Evolutionary conservation across 2,797 vertebrate species (phyloP), one percentile per base, ranked within the genome.

Genomic region (Gymnoscopelus braueri): DNA sequence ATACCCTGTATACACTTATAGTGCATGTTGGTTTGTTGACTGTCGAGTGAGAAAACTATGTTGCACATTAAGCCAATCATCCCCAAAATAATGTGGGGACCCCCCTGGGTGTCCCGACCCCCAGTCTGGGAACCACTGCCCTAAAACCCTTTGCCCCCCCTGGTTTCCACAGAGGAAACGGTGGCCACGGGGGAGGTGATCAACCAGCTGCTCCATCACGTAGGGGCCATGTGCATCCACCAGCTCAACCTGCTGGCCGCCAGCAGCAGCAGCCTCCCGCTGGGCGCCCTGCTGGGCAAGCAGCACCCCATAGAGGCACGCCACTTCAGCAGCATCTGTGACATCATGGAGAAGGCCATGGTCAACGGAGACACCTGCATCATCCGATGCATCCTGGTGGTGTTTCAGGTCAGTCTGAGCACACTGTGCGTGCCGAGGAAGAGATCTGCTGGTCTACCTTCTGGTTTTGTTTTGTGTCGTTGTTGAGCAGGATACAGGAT

Each of bases 261-360:
- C 75, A 98, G 96, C 90, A 96, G 96, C 87, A 96, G 91, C 76
- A 95, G 85, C 75, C 88, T 97, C 65, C 97, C 97, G 39, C 93
- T 98, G 70, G 96, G 95, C 29, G 94, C 92, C 14, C 94, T 99
- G 24, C 63, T 98, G 87, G 96, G 96, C 71, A 99, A 99, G 86
- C 97, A 98, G 51, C 97, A 99, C 79, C 97, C 96, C 0, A 98
- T 99, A 0, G 98, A 99, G 90, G 95, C 96, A 0, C 95, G 96
- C 78, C 97, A 99, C 84, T 96, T 99, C 52, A 96, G 95, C 94
- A 97, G 96, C 80, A 98, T 99, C 84, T 99, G 98, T 83, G 97
- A 99, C 90, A 98, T 99, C 63, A 99, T 99, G 97, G 98, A 99
- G 83, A 99, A 97, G 85, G 97, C 98, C 74, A 99, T 99, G 98